Base-by-base conservation (phyloP, 2,888 invertebrate species). In the Phragmatobia fuliginosa region DNA sequence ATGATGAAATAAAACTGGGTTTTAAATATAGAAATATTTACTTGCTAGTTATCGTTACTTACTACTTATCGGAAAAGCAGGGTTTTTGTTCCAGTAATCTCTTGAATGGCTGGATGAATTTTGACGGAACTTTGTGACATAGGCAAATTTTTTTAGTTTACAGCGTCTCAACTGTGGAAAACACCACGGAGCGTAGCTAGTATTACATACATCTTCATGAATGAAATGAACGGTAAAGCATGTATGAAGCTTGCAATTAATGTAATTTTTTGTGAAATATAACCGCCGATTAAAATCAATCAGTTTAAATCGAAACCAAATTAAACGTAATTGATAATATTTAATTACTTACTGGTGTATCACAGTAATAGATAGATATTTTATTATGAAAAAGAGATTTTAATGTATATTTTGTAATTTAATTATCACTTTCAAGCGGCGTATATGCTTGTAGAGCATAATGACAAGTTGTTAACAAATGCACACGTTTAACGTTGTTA, bases 281-380 rank as follows among this genome's bases (percentile, higher is more conserved):
- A 79, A 75, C 73, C 79, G 75, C 75, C 72, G 71, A 75, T 67
- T 73, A 71, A 76, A 82, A 81, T 85, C 76, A 79, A 81, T 84
- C 77, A 85, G 78, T 78, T 81, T 80, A 79, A 79, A 71, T 71
- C 75, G 69, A 68, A 65, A 74, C 74, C 73, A 67, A 76, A 80
- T 80, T 77, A 82, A 75, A 75, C 71, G 73, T 78, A 80, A 80
- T 78, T 80, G 70, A 76, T 76, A 82, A 65, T 65, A 69, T 69
- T 69, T 58, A 28, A 56, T 14, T 38, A 70, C 68, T 73, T 58
- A 75, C 36, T 67, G 36, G 18, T 62, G 59, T 62, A 69, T 64
- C 71, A 70, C 58, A 49, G 33, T 59, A 66, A 14, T 21, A 65
- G 10, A 8, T 45, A 45, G 7, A 11, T 52, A 52, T 52, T 52